phyloP scores from a whole-genome alignment of 2,888 invertebrate genomes.

The Microctonus brassicae region DNA sequence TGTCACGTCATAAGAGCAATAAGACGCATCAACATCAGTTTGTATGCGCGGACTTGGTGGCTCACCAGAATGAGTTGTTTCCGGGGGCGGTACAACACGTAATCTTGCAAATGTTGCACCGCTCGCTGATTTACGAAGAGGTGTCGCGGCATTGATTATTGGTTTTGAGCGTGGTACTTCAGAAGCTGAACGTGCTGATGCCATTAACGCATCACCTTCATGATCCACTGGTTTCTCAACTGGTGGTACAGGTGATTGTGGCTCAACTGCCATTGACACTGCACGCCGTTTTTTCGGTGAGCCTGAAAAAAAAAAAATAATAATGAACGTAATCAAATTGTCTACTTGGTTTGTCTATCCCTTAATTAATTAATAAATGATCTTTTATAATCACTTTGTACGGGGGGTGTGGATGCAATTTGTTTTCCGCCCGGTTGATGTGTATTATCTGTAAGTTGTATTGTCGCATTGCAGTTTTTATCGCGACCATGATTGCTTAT shows the following conservation, averaged over 20 bases:
- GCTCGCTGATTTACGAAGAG: constrained; percentile 65
- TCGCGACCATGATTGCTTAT: constrained; percentile 70
- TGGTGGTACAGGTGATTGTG: constrained; percentile 58
- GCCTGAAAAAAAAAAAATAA: no score
- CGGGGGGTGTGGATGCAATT: constrained; percentile 54
- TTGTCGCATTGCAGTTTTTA: constrained; percentile 80
- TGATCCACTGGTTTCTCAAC: constrained; percentile 73
- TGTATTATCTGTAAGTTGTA: constrained; percentile 68
- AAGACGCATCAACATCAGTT: constrained; percentile 75
- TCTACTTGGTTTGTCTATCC: no score
- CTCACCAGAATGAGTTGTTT: constrained; percentile 68
- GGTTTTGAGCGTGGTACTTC: constrained; percentile 63
- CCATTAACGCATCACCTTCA: constrained; percentile 75
- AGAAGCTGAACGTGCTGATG: constrained; percentile 72
- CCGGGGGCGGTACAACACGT: constrained; percentile 75
- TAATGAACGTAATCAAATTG: background rate
- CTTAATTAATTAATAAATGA: background rate
- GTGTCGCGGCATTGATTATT: constrained; percentile 53
- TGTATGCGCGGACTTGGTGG: constrained; percentile 73
- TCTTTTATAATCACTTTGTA: constrained; percentile 58
- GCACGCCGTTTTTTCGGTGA: constrained; percentile 71
- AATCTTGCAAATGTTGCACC: constrained; percentile 81
- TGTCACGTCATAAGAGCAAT: constrained; percentile 68
- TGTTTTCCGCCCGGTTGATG: constrained; percentile 61
- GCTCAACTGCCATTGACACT: constrained; percentile 70